Evolutionary conservation across 2,888 invertebrate genomes (phyloP).

Genomic region (Pterostichus madidus): DNA sequence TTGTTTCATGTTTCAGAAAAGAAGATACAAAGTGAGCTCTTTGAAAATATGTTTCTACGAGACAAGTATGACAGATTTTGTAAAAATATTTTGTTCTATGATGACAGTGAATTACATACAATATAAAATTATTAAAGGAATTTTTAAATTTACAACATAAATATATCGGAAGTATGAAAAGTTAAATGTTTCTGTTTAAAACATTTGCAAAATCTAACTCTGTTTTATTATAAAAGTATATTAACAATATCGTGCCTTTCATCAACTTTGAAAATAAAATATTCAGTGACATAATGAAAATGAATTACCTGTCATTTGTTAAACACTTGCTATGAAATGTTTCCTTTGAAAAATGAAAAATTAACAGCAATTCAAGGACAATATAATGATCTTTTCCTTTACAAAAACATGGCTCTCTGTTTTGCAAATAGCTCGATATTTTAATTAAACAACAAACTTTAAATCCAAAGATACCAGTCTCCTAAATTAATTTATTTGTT

Average conservation of each 20-base stretch:
- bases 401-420: conserved; percentile 11
- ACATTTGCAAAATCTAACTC: no score
- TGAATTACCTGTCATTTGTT: conserved; percentile 2
- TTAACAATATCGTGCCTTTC: neutral
- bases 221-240: no score
- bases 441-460: conserved; percentile 19
- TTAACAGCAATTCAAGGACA: neutral
- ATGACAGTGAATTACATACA: neutral
- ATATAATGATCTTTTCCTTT: neutral
- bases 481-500: conserved; percentile 27
- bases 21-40: conserved; percentile 2
- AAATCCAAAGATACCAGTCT: conserved; percentile 11
- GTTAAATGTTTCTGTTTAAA: no score
- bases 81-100: neutral
- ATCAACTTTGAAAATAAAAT: conserved; percentile 9
- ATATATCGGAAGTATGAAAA: no score
- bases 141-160: no score
- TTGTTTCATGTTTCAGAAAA: conserved; percentile 37
- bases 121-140: neutral
- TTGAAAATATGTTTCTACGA: conserved; percentile 10
- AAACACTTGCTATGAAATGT: neutral
- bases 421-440: conserved; percentile 25
- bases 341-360: conserved; percentile 13
- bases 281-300: neutral
- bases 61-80: neutral